A percentile compares a stretch with the other conserved stretches of the same genome.
Evolutionary conservation across 2,113 vertebrate species (phyloP).

Genomic region (Actenoides lindsayi): DNA sequence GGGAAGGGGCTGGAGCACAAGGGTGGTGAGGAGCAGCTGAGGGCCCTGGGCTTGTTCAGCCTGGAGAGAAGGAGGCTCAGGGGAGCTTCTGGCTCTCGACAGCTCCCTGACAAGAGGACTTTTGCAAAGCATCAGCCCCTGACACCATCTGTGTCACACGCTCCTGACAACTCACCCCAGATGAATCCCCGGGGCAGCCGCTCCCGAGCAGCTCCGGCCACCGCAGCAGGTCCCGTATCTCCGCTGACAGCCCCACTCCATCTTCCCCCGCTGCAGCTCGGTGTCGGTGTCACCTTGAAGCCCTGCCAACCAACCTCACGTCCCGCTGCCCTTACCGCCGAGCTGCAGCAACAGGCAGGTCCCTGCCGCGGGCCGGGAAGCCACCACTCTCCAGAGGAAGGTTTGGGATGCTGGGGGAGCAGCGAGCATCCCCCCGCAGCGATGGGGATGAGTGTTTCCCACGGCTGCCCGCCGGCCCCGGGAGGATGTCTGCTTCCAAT

Average conservation of each 20-base stretch:
- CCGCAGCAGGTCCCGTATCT: not conserved
- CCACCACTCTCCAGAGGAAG: accelerated
- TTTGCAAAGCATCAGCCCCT: not conserved
- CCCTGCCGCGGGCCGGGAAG: not conserved
- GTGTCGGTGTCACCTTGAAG: accelerated
- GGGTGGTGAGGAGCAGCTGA: too few species aligned
- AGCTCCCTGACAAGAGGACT: not conserved
- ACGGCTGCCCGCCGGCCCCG: accelerated
- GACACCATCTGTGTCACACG: accelerated
- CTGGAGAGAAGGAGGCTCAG: too few species aligned
- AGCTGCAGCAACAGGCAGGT: not conserved
- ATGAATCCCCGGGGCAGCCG: not conserved
- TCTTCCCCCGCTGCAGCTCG: accelerated
- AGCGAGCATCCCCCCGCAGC: accelerated
- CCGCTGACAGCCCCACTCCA: not conserved
- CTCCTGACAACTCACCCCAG: not conserved
- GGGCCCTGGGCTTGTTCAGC: too few species aligned
- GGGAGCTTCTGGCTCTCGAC: too few species aligned
- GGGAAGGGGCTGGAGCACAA: too few species aligned
- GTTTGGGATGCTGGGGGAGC: not conserved
- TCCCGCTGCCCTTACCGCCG: accelerated
- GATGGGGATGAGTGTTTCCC: not conserved
- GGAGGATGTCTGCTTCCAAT: not conserved
- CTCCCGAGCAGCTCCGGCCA: not conserved
- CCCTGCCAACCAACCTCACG: not conserved